Evolutionary conservation across 2,888 invertebrate genomes (phyloP).

Genomic region (Aporophyla lueneburgensis): DNA sequence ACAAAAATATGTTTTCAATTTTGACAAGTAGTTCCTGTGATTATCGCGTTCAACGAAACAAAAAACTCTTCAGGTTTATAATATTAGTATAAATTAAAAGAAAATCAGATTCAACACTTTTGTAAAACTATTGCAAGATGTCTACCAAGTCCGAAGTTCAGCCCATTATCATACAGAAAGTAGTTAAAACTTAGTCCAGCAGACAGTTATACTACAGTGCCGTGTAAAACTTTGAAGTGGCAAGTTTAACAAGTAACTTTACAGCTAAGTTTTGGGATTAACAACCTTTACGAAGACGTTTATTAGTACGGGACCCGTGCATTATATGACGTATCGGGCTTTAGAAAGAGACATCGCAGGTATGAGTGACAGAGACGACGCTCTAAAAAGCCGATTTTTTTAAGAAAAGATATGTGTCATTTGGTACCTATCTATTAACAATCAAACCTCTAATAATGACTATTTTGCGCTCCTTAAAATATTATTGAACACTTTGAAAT

Average conservation of each 20-base stretch:
- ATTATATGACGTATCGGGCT: too few species aligned
- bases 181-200: conserved; percentile 33
- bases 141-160: conserved; percentile 28
- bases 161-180: conserved; percentile 36
- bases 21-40: too few species aligned
- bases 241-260: conserved; percentile 36
- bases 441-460: too few species aligned
- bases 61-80: too few species aligned
- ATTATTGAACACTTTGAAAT: too few species aligned
- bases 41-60: too few species aligned
- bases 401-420: too few species aligned
- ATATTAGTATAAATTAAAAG: not conserved
- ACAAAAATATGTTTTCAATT: too few species aligned
- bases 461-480: too few species aligned
- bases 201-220: conserved; percentile 24
- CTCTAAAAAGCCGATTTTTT: too few species aligned
- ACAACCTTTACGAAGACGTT: conserved; percentile 5
- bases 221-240: conserved; percentile 31
- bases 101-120: not conserved
- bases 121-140: conserved; percentile 4
- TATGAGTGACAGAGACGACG: not conserved
- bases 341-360: not conserved
- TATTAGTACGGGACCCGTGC: not conserved
- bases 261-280: conserved; percentile 39
- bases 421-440: too few species aligned